Percentiles rank a stretch among this genome's conserved stretches.
phyloP scores from a whole-genome alignment of 2,113 vertebrate species.

The Cephalopterus ornatus region DNA sequence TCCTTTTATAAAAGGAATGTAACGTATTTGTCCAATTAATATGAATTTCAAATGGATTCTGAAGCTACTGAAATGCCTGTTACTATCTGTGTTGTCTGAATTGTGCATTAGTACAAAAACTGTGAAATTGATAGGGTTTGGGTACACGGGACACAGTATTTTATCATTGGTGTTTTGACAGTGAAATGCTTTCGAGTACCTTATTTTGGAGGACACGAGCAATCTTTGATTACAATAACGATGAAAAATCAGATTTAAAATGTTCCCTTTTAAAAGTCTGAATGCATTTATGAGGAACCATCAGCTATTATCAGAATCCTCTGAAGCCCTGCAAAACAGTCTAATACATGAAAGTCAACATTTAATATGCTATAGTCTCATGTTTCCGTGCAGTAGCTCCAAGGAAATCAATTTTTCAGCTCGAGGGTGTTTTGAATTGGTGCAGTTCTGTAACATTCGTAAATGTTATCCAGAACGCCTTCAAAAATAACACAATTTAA shows the following conservation, averaged over 20 bases:
- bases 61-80: background rate
- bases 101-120: background rate
- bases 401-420: conserved; percentile 60
- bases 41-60: background rate
- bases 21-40: background rate
- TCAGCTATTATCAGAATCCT: background rate
- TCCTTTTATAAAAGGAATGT: background rate
- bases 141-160: background rate
- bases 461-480: conserved; percentile 35
- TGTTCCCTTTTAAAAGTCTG: background rate
- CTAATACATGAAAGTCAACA: conserved; percentile 37
- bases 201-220: background rate
- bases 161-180: background rate
- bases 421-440: conserved; percentile 30
- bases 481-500: conserved; percentile 62
- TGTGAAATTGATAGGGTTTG: background rate
- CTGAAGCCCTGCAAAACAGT: background rate
- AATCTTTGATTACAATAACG: background rate
- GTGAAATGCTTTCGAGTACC: background rate
- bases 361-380: conserved; percentile 21
- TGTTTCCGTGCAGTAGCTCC: conserved; percentile 6
- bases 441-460: background rate
- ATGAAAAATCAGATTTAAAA: background rate
- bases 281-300: background rate
- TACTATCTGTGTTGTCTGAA: background rate